Base-by-base conservation (phyloP, 2,888 invertebrate species). In the Yponomeuta sedellus region DNA sequence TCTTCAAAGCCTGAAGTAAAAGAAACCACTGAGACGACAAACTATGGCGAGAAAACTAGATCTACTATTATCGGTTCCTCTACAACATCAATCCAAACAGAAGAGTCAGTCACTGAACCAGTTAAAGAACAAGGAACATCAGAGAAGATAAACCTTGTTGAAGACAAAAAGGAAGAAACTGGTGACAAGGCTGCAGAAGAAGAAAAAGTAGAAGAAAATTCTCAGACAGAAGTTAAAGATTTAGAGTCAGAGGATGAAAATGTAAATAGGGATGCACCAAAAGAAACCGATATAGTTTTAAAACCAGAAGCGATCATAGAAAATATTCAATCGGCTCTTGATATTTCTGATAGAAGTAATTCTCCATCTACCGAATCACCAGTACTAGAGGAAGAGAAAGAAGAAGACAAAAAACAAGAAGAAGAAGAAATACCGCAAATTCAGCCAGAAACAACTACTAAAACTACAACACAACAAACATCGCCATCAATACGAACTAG, bases 41-140 rank as follows among this genome's bases (percentile, higher is more conserved):
- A 88, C 71, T 90, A 89, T 70, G 90, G 90, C n/a, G 89, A 90
- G 73, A 86, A 80, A 73, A 78, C 78, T 19, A 77, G 71, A 67
- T 72, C 73, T 11, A 73, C 75, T 12, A 73, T 75, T n/a, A 44
- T 71, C 57, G 73, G 75, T 28, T 71, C 71, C 67, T 65, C 72
- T 64, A n/a, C 58, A 20, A 39, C 16, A 25, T 40, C 39, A 52
- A 22, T 25, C 12, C 56, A 28, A 62, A 56, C 34, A 19, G 19
- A 66, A 63, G 19, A 64, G 19, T 2, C 11, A 10, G 16, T 73
- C 59, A 72, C 75, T 61, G 76, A 79, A 58, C 71, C 71, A 68
- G 72, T 74, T 40, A 77, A 81, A 69, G 70, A 71, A 58, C 69
- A 69, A 72, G 66, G 70, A 66, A 44, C 66, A 34, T 56, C 64